Percentiles rank a stretch among this genome's conserved stretches.
Conservation (phyloP, 1,140 invertebrate genomes). For the Diploscapter pachys region DNA sequence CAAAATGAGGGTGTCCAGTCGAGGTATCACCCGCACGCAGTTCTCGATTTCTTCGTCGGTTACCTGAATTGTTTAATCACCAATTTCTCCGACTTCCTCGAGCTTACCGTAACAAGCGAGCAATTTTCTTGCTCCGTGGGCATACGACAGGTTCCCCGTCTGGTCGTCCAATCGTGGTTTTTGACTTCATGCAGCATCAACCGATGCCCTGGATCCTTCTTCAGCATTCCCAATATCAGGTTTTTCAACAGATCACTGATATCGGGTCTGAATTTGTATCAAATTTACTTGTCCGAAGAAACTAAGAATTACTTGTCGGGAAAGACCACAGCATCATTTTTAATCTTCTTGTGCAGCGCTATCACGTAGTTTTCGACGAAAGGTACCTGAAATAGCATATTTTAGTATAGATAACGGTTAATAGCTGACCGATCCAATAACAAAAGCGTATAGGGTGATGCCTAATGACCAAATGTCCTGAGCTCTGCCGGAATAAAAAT, state of each 20-base stretch:
- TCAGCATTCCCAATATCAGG: constrained; percentile 76
- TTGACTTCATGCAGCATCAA: constrained; percentile 79
- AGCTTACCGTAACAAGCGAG: constrained; percentile 61
- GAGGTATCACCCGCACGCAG: constrained; percentile 84
- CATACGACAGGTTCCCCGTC: constrained; percentile 69
- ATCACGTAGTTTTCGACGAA: constrained; percentile 75
- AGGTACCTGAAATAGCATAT: constrained; percentile 62
- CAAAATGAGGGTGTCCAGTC: constrained; percentile 67
- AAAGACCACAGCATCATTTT: constrained; percentile 67
- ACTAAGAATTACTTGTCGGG: constrained; percentile 61
- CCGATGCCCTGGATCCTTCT: constrained; percentile 77
- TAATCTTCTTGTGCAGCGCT: constrained; percentile 78
- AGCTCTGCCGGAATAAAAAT: constrained; percentile 64
- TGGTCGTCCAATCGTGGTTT: constrained; percentile 87
- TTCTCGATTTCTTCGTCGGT: constrained; percentile 87
- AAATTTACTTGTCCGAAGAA: constrained; percentile 10
- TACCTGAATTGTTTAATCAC: constrained; percentile 60
- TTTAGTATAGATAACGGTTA: no score
- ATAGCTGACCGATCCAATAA: constrained; percentile 72
- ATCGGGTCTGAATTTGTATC: constrained; percentile 52
- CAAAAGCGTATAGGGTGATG: constrained; percentile 82
- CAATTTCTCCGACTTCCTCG: no score
- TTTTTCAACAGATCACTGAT: constrained; percentile 72
- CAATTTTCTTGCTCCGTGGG: constrained; percentile 78
- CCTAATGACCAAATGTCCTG: constrained; percentile 94